Evolutionary conservation across 1,140 invertebrate genomes (phyloP), one percentile per base, ranked within the genome.

Genomic region (Drosophila teissieri): DNA sequence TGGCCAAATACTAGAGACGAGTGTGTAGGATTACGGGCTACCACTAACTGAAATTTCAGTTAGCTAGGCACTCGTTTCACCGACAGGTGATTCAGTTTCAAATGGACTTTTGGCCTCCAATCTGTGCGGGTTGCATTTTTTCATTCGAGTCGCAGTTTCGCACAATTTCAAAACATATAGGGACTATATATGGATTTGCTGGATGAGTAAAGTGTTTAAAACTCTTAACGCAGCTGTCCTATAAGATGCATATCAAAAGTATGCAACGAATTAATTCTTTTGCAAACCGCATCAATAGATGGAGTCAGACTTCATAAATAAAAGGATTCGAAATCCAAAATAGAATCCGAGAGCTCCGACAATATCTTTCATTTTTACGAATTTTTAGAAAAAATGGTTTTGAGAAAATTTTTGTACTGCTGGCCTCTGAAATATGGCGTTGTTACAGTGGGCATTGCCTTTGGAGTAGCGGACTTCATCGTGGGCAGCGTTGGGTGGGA

Each of bases 1-100:
- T 68, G 60, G 64, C 64, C 60, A 65, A 65, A 65, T 69, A 49
- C 67, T 57, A 69, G 65, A 34, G 63, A 19, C 24, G 14, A 70
- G 64, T 57, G 53, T 24, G 44, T 37, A 44, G 68, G 68, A 70
- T 70, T 70, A 70, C 64, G 40, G 52, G 53, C 42, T 44, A 24
- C 51, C 42, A 70, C 68, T 60, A 49, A 65, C 54, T 60, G 63
- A 22, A 54, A 63, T 63, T 44, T 63, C 60, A 54, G 60, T 44
- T n/a, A 53, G 58, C 27, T 31, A 14, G 14, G 6, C 22, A 44
- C 27, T n/a, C 6, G 24, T 0, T 31, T 4, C 34, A 22, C 40
- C 14, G 58, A 15, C 53, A 49, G 7, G 34, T 44, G 37, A 36
- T 49, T 52, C 36, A 42, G 34, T 48, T 34, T 45, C 61, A 42